Base-by-base conservation (phyloP, 2,797 vertebrate species). In the Triplophysa yarkandensis region DNA sequence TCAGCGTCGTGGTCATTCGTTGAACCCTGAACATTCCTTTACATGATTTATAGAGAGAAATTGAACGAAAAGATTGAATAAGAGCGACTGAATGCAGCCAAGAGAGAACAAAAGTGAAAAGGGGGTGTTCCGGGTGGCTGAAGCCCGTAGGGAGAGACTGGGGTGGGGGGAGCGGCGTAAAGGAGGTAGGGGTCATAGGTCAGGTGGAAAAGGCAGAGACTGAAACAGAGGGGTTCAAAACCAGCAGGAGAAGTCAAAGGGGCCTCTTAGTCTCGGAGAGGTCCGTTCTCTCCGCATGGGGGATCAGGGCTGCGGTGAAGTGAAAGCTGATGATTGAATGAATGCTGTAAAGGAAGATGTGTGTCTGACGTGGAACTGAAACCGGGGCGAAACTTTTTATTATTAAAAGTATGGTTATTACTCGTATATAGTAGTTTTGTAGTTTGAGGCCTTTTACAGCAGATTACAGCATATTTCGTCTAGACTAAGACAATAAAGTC, bases 221-320 rank as follows among this genome's bases (percentile, higher is more conserved):
- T 86, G 88, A 86, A 89, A 89, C 86, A 74, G 77, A 84, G 81
- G 88, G 86, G 85, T 87, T 90, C 87, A 91, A 85, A 88, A 88
- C 81, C 82, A 82, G 84, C 82, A 83, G 77, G 62, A 83, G 80
- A 82, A 85, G 89, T 92, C 86, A 89, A 88, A 87, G 86, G 84
- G 85, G 81, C 81, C 63, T 60, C 60, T 36, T 80, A 82, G 83
- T 86, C 84, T 87, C 52, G 64, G 76, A 88, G 79, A 83, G 76
- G 61, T 84, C 27, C 55, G 57, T 86, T 86, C 85, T 89, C 86
- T 87, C 81, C 85, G 82, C 84, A 54, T 66, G 17, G 71, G 68
- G 74, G 81, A 76, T 80, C 69, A 17, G 81, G 79, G 82, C 71
- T 74, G 77, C 80, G 82, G 75, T 79, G 39, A 71, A 36, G 41